These are phyloP conservation scores for Lepilemur septentrionalis DNA, from an alignment of 2,797 vertebrate genomes.

Conservation along the genomic window DNA sequence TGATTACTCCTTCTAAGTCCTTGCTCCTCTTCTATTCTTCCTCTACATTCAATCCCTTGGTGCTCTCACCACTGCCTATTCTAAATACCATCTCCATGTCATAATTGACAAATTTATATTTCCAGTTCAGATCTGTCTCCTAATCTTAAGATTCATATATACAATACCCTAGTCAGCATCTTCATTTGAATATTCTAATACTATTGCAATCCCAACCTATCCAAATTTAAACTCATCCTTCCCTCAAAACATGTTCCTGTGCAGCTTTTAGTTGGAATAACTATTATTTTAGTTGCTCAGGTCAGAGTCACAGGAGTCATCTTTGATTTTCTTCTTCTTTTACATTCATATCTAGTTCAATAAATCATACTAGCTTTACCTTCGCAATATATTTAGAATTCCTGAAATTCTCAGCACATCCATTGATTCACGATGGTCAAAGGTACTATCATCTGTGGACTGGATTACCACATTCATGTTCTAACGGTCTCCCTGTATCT, in stretches of 20 bases:
- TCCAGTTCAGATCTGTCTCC: constrained; percentile 13
- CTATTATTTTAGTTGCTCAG: not conserved
- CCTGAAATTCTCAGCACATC: not conserved
- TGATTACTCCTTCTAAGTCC: not conserved
- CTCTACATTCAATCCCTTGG: not conserved
- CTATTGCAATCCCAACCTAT: not conserved
- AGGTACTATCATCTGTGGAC: not conserved
- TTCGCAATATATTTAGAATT: constrained; percentile 30
- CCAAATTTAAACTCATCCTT: constrained; percentile 32
- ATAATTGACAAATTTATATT: not conserved
- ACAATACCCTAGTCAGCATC: not conserved
- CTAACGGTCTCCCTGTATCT: not conserved
- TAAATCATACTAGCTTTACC: not conserved
- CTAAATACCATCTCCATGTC: not conserved
- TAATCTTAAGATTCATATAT: not conserved
- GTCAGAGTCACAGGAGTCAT: not conserved
- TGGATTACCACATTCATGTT: not conserved
- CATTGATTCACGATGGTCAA: not conserved
- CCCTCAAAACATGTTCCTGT: not conserved
- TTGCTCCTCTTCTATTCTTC: not conserved
- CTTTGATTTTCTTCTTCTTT: not conserved
- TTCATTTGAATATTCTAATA: not conserved
- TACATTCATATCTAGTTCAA: not conserved
- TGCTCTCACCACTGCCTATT: not conserved
- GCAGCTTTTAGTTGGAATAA: not conserved